Percentiles rank a stretch among this genome's conserved stretches.
Conservation (phyloP, 2,113 vertebrate species). For the Nasalis larvatus region DNA sequence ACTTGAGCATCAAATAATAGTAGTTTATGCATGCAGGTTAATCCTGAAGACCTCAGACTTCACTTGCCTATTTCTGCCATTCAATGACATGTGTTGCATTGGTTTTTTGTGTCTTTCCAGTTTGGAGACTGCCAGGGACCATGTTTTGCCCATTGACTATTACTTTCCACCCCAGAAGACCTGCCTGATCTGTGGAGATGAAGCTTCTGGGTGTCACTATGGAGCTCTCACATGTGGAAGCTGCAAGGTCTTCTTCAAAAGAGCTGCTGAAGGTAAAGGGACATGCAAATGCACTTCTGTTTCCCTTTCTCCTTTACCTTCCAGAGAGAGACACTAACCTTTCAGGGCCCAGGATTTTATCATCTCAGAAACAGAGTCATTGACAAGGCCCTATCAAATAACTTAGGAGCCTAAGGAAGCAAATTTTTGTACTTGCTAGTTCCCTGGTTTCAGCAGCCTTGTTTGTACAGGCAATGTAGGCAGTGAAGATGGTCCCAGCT, state of each 20-base stretch:
- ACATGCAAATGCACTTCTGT: background rate
- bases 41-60: background rate
- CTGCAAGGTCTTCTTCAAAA: slow-evolving; percentile 99
- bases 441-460: background rate
- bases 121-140: slow-evolving; percentile 91
- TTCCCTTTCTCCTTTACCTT: background rate
- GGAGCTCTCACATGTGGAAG: slow-evolving; percentile 98
- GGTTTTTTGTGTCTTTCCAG: slow-evolving; percentile 79
- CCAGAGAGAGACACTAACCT: background rate
- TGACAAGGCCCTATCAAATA: background rate
- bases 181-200: slow-evolving; percentile 97
- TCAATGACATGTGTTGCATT: slow-evolving; percentile 49
- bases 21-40: background rate
- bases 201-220: slow-evolving; percentile 98
- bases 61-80: background rate
- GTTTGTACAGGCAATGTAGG: background rate
- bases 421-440: background rate
- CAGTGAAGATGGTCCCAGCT: slow-evolving; percentile 30
- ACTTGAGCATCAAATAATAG: background rate
- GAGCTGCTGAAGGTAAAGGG: slow-evolving; percentile 96
- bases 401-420: background rate
- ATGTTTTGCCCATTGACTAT: slow-evolving; percentile 95
- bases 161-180: slow-evolving; percentile 97
- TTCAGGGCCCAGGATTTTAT: background rate
- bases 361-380: background rate